Conservation (phyloP, 2,888 invertebrate genomes). For the Lochmaea capreae region DNA sequence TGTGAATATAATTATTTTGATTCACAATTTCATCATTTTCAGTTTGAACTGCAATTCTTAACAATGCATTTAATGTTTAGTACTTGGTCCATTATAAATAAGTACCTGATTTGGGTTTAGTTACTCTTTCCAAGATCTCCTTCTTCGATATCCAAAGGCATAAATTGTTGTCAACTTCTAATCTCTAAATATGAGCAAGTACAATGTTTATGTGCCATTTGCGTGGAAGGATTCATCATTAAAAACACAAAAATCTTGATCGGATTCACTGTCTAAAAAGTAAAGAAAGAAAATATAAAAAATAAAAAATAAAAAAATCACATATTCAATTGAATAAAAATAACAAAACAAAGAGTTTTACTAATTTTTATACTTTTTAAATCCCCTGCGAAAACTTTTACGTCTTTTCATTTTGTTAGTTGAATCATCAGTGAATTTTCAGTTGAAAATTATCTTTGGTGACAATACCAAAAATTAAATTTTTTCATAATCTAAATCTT, state of each 20-base stretch:
- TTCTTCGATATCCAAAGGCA: neutral
- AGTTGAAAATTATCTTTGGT: too few relatives aligned
- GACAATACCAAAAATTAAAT: too few relatives aligned
- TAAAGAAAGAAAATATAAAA: neutral
- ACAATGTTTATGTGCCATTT: neutral
- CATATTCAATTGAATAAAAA: neutral
- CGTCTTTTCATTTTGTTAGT: too few relatives aligned
- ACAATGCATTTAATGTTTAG: too few relatives aligned
- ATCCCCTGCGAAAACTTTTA: too few relatives aligned
- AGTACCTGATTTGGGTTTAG: neutral
- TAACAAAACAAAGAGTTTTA: neutral
- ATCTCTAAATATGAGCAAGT: neutral
- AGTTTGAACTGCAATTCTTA: too few relatives aligned
- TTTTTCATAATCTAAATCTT: too few relatives aligned
- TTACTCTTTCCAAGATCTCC: neutral
- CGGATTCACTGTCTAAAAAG: neutral
- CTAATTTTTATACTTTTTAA: too few relatives aligned
- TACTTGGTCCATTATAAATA: neutral
- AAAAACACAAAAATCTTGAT: constrained; percentile 1
- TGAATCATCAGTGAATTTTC: too few relatives aligned
- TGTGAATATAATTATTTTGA: too few relatives aligned
- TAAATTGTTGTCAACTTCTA: neutral
- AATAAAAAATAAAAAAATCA: neutral
- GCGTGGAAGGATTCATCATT: neutral
- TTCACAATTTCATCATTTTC: too few relatives aligned